Evolutionary conservation across 2,888 invertebrate species (phyloP), one percentile per base, ranked within the genome.

Genomic region (Melieria omissa): DNA sequence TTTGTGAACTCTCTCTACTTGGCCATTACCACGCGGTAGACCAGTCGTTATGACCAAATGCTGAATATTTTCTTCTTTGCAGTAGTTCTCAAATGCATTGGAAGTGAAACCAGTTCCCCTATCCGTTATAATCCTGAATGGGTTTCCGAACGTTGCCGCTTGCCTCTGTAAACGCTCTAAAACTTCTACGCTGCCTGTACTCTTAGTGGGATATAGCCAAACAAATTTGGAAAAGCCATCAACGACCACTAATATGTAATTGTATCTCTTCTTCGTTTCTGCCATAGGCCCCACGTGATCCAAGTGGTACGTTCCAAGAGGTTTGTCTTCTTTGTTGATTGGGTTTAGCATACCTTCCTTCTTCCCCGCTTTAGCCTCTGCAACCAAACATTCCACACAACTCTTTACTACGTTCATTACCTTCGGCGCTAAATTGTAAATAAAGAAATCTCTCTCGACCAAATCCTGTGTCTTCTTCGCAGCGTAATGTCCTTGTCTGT

Each of bases 271-370:
- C 1, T 75, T 77, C 0, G 83, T 84, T 8, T 67, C 73, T 0
- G 77, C 74, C n/a, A n/a, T n/a, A n/a, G n/a, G n/a, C n/a, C n/a
- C n/a, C 1, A 86, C 54, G 61, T 86, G 85, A 55, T 86, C 85
- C 4, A 82, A 52, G 58, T 85, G 83, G 5, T 77, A 81, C 0
- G 83, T 84, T 10, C 77, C 57, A 12, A 85, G 61, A 4, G 84
- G 84, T 3, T 57, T 57, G 0, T 75, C 70, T 4, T 44, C 57
- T 46, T 74, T 71, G 5, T 55, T 42, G 0, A 70, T 71, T 1
- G 73, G 66, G 10, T 54, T 63, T 8, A 70, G 52, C 1, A 73
- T 14, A 4, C 68, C 71, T 42, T 71, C 66, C 14, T 65, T 71
- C 29, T 65, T 74, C 1, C 71, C 71, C 0, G 58, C n/a, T 49